These are phyloP conservation scores for Smutsia temminckii DNA, from an alignment of 2,797 vertebrate genomes.

Conservation along the genomic window DNA sequence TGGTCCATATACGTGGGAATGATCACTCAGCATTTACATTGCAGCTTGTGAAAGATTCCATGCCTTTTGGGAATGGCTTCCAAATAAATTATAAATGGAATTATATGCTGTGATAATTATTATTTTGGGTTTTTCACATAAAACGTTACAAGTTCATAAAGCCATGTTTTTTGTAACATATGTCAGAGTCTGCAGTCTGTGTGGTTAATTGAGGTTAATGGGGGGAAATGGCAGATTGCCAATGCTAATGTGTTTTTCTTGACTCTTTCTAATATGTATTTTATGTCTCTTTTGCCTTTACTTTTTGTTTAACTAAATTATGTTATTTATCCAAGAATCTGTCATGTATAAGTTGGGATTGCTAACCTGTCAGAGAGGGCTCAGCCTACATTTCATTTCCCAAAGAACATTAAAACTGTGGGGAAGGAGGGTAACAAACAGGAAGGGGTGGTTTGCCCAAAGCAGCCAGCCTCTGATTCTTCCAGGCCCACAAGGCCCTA, in stretches of 20 bases:
- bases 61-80: constrained; percentile 33
- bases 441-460: not conserved
- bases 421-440: accelerated
- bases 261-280: constrained; percentile 52
- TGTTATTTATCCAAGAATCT: constrained; percentile 67
- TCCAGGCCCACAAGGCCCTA: not conserved
- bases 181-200: not conserved
- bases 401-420: constrained; percentile 10
- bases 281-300: constrained; percentile 61
- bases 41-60: not conserved
- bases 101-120: constrained; percentile 61
- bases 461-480: not conserved
- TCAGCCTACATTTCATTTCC: constrained; percentile 1
- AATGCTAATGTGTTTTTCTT: constrained; percentile 52
- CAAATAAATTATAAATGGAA: constrained; percentile 57
- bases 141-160: constrained; percentile 45
- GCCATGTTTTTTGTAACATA: not conserved
- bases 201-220: constrained; percentile 67
- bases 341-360: constrained; percentile 28
- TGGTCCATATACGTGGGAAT: not conserved
- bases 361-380: constrained; percentile 9
- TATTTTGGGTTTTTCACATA: constrained; percentile 54
- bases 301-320: constrained; percentile 65
- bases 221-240: constrained; percentile 41
- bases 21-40: not conserved